These are phyloP conservation scores for Nautilus pompilius DNA, from an alignment of 1,140 invertebrate genomes.

Conservation along the genomic window DNA sequence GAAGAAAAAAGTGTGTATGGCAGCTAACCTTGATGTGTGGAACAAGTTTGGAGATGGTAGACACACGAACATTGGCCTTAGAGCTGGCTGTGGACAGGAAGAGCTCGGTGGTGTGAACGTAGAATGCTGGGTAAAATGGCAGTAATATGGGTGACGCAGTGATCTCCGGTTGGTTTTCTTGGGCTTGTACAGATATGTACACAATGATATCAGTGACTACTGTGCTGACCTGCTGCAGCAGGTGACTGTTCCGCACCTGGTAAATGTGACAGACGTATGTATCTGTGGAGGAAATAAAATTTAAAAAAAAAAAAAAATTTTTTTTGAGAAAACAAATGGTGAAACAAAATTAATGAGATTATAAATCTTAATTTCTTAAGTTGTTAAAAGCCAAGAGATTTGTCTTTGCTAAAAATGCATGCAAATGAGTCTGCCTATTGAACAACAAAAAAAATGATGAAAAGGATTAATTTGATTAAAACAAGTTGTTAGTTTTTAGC, in stretches of 20 bases:
- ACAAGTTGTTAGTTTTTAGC: too few relatives aligned
- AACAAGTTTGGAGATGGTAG: conserved; percentile 21
- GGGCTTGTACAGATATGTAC: conserved; percentile 19
- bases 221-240: conserved; percentile 32
- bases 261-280: background rate
- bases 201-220: conserved; percentile 32
- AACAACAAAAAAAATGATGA: too few relatives aligned
- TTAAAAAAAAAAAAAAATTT: background rate
- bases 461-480: too few relatives aligned
- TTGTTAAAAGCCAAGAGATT: too few relatives aligned
- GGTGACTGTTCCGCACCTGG: conserved; percentile 3
- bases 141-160: conserved; percentile 26
- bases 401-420: too few relatives aligned
- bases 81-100: conserved; percentile 35
- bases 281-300: background rate
- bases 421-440: too few relatives aligned
- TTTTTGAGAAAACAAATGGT: background rate
- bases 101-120: conserved; percentile 43
- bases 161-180: conserved; percentile 32
- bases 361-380: background rate
- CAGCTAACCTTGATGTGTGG: conserved; percentile 36
- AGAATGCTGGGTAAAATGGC: conserved; percentile 48
- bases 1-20: background rate
- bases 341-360: background rate
- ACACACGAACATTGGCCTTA: conserved; percentile 31